Conservation (phyloP, 2,113 vertebrate species). For the Clarias gariepinus region DNA sequence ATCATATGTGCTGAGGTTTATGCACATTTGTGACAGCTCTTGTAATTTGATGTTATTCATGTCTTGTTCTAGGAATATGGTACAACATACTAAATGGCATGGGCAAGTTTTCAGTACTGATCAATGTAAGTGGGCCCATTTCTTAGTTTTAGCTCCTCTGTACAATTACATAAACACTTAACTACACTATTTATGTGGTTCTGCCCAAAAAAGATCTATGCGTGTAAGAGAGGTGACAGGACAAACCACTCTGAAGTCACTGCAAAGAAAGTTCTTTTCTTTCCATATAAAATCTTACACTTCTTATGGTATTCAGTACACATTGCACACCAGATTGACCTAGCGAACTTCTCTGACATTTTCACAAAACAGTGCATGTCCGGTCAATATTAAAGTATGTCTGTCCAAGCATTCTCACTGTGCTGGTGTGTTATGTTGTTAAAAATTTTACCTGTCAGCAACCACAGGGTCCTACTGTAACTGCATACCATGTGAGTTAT, state of each 20-base stretch:
- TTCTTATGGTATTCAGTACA: too few species aligned
- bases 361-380: too few species aligned
- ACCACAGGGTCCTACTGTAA: too few species aligned
- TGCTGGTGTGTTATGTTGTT: too few species aligned
- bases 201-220: neutral
- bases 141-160: neutral
- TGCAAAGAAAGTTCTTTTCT: neutral
- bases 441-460: too few species aligned
- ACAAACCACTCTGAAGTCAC: neutral
- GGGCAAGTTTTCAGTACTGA: constrained; percentile 95
- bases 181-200: neutral
- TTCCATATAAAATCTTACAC: neutral
- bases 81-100: constrained; percentile 93
- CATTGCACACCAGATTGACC: too few species aligned
- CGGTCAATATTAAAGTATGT: too few species aligned
- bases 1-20: neutral
- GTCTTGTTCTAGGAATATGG: constrained; percentile 84
- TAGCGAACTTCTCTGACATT: too few species aligned
- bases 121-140: constrained; percentile 84
- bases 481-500: too few species aligned
- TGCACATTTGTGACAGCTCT: neutral
- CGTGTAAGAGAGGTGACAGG: neutral
- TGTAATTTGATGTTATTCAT: neutral
- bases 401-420: too few species aligned
- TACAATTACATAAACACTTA: neutral